Base-by-base conservation (phyloP, 2,888 invertebrate species). In the Xestia c-nigrum region DNA sequence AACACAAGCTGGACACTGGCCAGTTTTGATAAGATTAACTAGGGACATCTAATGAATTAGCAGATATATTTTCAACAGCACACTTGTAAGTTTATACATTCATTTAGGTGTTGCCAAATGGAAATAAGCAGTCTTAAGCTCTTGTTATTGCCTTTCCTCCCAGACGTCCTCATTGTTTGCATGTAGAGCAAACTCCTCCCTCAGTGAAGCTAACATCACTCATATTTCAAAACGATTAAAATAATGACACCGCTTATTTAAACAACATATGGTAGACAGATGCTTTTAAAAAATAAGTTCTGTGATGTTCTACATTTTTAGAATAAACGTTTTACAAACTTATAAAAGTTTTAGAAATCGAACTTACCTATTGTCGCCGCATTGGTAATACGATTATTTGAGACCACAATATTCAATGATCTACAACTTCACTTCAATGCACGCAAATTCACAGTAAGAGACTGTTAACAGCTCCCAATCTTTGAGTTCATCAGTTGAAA, bases 251-350 rank as follows among this genome's bases (percentile, higher is more conserved):
- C 16, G 10, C 31, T 50, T 47, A 21, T 47, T 50, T 50, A 57
- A 64, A 79, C 59, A 55, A 63, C 31, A 78, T 19, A 16, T 40
- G 55, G 67, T 67, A 10, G 10, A 55, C 59, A 50, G 68, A 67
- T 66, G 47, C n/a, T 78, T 43, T 47, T 19, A 50, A 57, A 65
- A 59, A 31, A 40, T 16, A 55, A 21, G 12, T 50, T 47, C 21
- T 31, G 10, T n/a, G 12, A 46, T 63, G 40, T 61, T 38, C 9
- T 38, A 21, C 10, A 5, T n/a, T 14, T 40, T 40, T n/a, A 40
- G 40, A n/a, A 40, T n/a, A 40, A 9, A 31, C 19, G 31, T 31
- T 59, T 9, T 4, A 59, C 4, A 7, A 59, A 59, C 16, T 59
- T 50, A 43, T 9, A 43, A 43, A 43, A 43, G 43, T 43, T 43